Percentiles rank a stretch among this genome's conserved stretches.
These are phyloP conservation scores for Venusia cambrica DNA, from an alignment of 2,888 invertebrate species.

Conservation along the genomic window DNA sequence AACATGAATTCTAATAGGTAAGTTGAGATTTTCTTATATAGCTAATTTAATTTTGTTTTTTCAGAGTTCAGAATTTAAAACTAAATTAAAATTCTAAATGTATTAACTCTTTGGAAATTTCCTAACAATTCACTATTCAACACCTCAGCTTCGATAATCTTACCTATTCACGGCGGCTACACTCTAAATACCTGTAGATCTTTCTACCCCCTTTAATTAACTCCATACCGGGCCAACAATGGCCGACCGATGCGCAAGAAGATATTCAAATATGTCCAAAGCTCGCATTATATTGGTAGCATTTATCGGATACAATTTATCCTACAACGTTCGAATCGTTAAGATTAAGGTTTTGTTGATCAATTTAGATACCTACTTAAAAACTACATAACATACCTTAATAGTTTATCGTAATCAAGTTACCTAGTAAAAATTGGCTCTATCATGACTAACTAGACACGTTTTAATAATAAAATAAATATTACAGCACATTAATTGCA, in stretches of 20 bases:
- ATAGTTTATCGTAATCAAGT: too few species aligned
- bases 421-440: neutral
- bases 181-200: conserved; percentile 72
- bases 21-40: too few species aligned
- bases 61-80: too few species aligned
- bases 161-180: conserved; percentile 42
- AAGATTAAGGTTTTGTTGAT: conserved; percentile 11
- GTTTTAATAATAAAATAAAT: too few species aligned
- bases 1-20: too few species aligned
- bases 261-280: conserved; percentile 80
- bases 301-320: conserved; percentile 46
- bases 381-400: too few species aligned
- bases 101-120: conserved; percentile 26
- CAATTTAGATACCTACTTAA: too few species aligned
- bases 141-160: conserved; percentile 45
- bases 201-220: conserved; percentile 75
- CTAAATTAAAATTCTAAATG: too few species aligned
- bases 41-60: too few species aligned
- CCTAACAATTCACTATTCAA: conserved; percentile 36
- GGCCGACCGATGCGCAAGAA: conserved; percentile 69
- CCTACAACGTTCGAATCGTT: conserved; percentile 15
- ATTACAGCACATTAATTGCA: too few species aligned
- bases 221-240: conserved; percentile 80
- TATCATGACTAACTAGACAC: too few species aligned
- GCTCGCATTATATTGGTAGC: conserved; percentile 67